Base-by-base conservation (phyloP, 2,797 vertebrate genomes). In the Chromis chromis region DNA sequence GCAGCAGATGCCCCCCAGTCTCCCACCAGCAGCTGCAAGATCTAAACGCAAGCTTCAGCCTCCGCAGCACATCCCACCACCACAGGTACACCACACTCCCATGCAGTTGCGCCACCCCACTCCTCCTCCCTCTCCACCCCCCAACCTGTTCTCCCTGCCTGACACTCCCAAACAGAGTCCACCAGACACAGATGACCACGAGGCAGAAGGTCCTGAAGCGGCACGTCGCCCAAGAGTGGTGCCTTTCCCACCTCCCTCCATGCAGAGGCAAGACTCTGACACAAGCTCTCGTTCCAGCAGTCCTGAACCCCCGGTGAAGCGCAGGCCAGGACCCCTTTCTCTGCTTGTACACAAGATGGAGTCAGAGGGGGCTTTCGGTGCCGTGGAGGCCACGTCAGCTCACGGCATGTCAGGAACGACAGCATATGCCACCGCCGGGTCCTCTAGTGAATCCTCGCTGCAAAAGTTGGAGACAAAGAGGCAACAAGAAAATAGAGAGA, bases 81-180 rank as follows among this genome's bases (percentile, higher is more conserved):
- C 93, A 6, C 94, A 92, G 76, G 89, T 82, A 19, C 89, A 91
- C 59, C 93, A 93, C 74, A 92, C 92, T 11, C 92, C 92, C 6
- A 87, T 92, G 91, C 95, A 95, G 75, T 91, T 92, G 69, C 94
- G 91, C 59, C 91, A 95, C 59, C 91, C 93, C 42, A 94, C 91
- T 12, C 91, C 91, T 28, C 95, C 95, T 28, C 94, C 95, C 1
- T 95, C 95, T n/a, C 94, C 94, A 9, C 95, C 95, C 1, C 94
- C 94, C 10, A 91, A 95, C 76, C 85, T 94, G 65, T 95, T 94
- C 71, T 93, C 93, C 12, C 79, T 96, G 3, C 95, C 95, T 0
- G 95, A 95, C 82, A 95, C 95, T 73, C 95, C 95, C 57, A 96
- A 95, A 84, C 95, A 96, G 85, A 96, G 95, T 69, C 95, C 95